phyloP scores from a whole-genome alignment of 2,888 invertebrate species.

The Troides aeacus region DNA sequence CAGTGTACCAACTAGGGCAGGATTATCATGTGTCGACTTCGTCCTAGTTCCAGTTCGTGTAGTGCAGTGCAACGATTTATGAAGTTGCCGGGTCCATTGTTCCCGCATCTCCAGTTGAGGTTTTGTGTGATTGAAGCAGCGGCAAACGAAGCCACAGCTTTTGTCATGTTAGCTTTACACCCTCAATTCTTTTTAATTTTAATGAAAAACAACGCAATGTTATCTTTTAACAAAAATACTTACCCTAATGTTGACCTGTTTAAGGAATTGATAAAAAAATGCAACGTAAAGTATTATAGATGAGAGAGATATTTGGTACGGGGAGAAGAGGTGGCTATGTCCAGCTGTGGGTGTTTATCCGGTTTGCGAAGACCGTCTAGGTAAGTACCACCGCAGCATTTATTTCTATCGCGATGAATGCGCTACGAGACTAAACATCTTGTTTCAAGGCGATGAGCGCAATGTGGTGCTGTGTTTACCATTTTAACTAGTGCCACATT shows the following conservation, averaged over 20 bases:
- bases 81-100: slow-evolving; percentile 26
- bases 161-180: slow-evolving; percentile 8
- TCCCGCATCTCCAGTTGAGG: slow-evolving; percentile 7
- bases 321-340: too few species aligned
- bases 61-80: slow-evolving; percentile 24
- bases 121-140: slow-evolving; percentile 15
- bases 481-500: too few species aligned
- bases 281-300: not conserved
- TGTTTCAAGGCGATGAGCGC: too few species aligned
- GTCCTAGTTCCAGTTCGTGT: slow-evolving; percentile 23
- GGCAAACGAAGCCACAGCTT: slow-evolving; percentile 19
- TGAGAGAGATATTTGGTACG: too few species aligned
- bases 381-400: too few species aligned
- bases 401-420: too few species aligned
- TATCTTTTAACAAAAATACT: not conserved
- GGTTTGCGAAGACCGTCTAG: too few species aligned
- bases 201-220: not conserved
- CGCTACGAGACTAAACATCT: too few species aligned
- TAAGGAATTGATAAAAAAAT: not conserved
- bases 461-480: too few species aligned
- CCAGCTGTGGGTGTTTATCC: too few species aligned
- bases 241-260: not conserved
- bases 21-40: slow-evolving; percentile 13
- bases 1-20: slow-evolving; percentile 1
- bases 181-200: not conserved